phyloP scores from a whole-genome alignment of 2,113 vertebrate genomes.

The Peromyscus leucopus region DNA sequence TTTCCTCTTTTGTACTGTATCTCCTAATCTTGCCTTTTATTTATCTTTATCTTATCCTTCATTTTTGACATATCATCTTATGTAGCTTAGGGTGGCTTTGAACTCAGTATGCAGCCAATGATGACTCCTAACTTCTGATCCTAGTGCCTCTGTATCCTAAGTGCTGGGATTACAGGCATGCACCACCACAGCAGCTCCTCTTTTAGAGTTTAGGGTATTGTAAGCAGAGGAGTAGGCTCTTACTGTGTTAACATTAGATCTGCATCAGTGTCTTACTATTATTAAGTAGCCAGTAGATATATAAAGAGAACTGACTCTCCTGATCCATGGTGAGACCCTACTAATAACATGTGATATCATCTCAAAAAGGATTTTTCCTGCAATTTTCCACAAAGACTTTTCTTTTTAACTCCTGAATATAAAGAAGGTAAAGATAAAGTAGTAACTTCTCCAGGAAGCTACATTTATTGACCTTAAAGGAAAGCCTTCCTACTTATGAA shows the following conservation, averaged over 20 bases:
- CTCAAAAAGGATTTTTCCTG: background rate
- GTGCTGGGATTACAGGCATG: background rate
- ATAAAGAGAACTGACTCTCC: background rate
- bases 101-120: background rate
- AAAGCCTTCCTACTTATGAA: background rate
- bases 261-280: background rate
- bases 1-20: background rate
- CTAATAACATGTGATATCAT: background rate
- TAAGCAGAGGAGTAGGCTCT: background rate
- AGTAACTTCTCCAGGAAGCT: background rate
- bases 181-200: too few species aligned
- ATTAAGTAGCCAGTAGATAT: background rate
- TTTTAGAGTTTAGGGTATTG: background rate
- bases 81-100: background rate
- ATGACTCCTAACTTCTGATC: background rate
- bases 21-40: background rate
- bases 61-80: background rate
- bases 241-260: background rate
- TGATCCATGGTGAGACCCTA: background rate
- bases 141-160: background rate
- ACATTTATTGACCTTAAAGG: constrained; percentile 6
- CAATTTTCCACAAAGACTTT: background rate
- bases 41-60: constrained; percentile 28
- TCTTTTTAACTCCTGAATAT: background rate
- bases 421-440: background rate